Percentiles rank a stretch among this genome's conserved stretches.
Conservation (phyloP, 2,113 vertebrate species). For the Salvator merianae region DNA sequence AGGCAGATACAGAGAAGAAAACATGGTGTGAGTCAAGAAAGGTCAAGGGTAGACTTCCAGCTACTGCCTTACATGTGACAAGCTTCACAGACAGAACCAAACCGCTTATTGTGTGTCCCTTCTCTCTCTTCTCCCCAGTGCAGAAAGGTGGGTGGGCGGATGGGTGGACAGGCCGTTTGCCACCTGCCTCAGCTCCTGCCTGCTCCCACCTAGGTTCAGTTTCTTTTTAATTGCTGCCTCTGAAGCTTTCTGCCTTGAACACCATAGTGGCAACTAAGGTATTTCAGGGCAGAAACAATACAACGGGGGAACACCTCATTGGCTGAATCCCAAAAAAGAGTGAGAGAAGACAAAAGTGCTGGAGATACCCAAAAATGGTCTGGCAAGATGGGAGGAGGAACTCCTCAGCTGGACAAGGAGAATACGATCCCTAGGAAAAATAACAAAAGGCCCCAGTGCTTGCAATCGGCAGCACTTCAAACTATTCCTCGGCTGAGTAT, state of each 20-base stretch:
- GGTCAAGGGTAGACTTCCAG: neutral
- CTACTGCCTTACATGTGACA: neutral
- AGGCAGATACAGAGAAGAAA: neutral
- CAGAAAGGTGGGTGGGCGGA: neutral
- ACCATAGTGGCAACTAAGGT: constrained; percentile 64
- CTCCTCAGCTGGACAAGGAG: constrained; percentile 17
- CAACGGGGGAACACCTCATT: constrained; percentile 37
- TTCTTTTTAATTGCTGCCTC: constrained; percentile 33
- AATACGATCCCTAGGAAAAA: constrained; percentile 2
- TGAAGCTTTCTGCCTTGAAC: constrained; percentile 59
- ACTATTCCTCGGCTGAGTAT: constrained; percentile 46
- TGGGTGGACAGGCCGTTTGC: neutral
- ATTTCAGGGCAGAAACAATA: constrained; percentile 63
- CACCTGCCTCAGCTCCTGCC: neutral
- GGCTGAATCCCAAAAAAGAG: constrained; percentile 51
- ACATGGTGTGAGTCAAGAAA: neutral
- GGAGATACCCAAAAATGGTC: constrained; percentile 50
- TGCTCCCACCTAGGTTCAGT: neutral
- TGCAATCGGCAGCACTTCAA: constrained; percentile 15
- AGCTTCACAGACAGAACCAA: neutral
- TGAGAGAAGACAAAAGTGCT: constrained; percentile 49
- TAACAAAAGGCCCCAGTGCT: constrained; percentile 15
- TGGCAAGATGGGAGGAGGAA: constrained; percentile 47
- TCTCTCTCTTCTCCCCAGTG: neutral
- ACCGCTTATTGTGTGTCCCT: no score